phyloP scores from a whole-genome alignment of 2,797 vertebrate species.

The Lacerta bilineata region DNA sequence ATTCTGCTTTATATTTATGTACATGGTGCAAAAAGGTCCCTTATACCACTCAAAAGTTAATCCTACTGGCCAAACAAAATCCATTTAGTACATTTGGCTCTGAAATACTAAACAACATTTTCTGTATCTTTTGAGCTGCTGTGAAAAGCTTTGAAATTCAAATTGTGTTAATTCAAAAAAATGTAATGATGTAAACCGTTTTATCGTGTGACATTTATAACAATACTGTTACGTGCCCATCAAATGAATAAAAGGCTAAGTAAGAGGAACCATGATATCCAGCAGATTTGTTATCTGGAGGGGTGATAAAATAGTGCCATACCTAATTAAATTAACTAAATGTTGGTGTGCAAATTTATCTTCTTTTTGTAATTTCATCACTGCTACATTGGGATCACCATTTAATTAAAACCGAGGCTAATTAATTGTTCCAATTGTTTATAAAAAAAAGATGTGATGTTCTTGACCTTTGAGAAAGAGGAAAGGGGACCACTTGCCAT shows the following conservation, averaged over 20 bases:
- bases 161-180: neutral
- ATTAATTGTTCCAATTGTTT: conserved; percentile 74
- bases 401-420: conserved; percentile 76
- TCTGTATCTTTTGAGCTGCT: neutral
- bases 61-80: neutral
- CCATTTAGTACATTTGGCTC: neutral
- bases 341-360: conserved; percentile 70
- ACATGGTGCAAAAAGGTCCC: neutral
- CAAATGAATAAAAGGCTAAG: conserved; percentile 39
- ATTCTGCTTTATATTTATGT: neutral
- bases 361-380: conserved; percentile 72
- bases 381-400: conserved; percentile 62
- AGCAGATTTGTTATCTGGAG: conserved; percentile 56
- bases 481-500: conserved; percentile 47
- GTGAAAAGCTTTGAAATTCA: neutral
- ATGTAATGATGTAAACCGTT: neutral
- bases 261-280: conserved; percentile 29
- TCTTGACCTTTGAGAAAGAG: conserved; percentile 65
- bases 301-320: conserved; percentile 60
- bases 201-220: conserved; percentile 28
- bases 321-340: conserved; percentile 76
- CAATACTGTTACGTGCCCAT: neutral
- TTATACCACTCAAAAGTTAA: neutral
- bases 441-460: conserved; percentile 58
- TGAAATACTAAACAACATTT: conserved; percentile 20